Evolutionary conservation across 2,888 invertebrate genomes (phyloP).

Genomic region (Phaonia tiefii): DNA sequence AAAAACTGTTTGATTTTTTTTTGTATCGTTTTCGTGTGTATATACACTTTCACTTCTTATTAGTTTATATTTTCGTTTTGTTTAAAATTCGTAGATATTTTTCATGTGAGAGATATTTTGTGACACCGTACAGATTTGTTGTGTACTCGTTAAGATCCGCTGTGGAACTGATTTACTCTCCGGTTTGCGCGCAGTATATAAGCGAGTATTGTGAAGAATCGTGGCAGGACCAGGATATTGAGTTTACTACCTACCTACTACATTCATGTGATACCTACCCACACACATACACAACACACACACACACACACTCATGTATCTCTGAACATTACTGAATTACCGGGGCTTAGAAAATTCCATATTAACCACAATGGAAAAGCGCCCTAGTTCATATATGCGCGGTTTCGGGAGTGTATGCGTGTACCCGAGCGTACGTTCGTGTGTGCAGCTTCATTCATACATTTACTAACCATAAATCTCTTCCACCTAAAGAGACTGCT

Average conservation of each 20-base stretch:
- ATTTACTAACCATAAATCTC: slow-evolving; percentile 34
- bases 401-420: not conserved
- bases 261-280: slow-evolving; percentile 4
- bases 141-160: slow-evolving; percentile 75
- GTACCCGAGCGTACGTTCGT: not conserved
- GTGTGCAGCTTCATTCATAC: slow-evolving; percentile 52
- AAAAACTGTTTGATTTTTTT: slow-evolving; percentile 23
- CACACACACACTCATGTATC: not conserved
- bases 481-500: not conserved
- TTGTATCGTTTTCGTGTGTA: slow-evolving; percentile 53
- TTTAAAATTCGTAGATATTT: not conserved
- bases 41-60: slow-evolving; percentile 63
- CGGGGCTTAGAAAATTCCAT: slow-evolving; percentile 42
- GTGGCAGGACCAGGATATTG: slow-evolving; percentile 57
- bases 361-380: slow-evolving; percentile 30
- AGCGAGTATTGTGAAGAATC: slow-evolving; percentile 69
- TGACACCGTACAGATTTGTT: too few relatives aligned
- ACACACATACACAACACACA: slow-evolving; percentile 9
- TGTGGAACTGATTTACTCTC: slow-evolving; percentile 75
- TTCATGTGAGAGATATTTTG: slow-evolving; percentile 66
- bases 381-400: slow-evolving; percentile 32
- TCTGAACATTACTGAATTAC: slow-evolving; percentile 49
- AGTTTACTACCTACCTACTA: too few relatives aligned
- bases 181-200: slow-evolving; percentile 73
- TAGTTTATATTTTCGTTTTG: not conserved